These are phyloP conservation scores for Keiferia lycopersicella DNA, from an alignment of 2,888 invertebrate species.

Conservation along the genomic window DNA sequence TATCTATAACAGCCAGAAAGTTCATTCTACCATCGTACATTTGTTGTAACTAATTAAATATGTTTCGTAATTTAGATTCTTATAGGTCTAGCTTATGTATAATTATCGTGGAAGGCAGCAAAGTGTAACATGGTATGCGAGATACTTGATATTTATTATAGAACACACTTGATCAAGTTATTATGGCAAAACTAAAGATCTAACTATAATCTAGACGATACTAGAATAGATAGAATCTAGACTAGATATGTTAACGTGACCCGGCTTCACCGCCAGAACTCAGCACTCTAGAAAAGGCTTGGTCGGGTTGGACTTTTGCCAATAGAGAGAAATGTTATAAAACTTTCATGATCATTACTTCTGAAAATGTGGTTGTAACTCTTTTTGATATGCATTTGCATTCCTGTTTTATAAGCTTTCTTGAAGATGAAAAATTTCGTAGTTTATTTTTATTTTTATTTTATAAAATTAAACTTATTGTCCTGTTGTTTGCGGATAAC, in stretches of 20 bases:
- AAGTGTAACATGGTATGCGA: no score
- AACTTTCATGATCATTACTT: constrained; percentile 22
- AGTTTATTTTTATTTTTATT: not conserved
- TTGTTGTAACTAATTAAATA: no score
- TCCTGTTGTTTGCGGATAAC: no score
- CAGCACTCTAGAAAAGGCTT: not conserved
- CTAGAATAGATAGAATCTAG: no score
- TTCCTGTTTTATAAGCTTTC: not conserved
- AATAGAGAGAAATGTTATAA: constrained; percentile 26
- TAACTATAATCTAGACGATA: not conserved
- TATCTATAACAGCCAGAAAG: no score
- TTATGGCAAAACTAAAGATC: not conserved
- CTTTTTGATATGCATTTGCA: not conserved
- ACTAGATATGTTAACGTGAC: constrained; percentile 12
- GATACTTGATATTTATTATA: not conserved
- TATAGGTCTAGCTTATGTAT: no score
- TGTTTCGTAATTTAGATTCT: no score
- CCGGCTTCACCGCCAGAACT: not conserved
- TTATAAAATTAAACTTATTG: no score
- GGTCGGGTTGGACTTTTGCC: constrained; percentile 22
- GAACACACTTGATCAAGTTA: not conserved
- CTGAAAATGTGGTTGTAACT: constrained; percentile 11
- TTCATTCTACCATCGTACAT: no score
- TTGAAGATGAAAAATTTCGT: no score
- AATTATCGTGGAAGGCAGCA: no score